Percentiles rank a stretch among this genome's conserved stretches.
Conservation (phyloP, 2,888 invertebrate genomes). For the Arctia plantaginis region DNA sequence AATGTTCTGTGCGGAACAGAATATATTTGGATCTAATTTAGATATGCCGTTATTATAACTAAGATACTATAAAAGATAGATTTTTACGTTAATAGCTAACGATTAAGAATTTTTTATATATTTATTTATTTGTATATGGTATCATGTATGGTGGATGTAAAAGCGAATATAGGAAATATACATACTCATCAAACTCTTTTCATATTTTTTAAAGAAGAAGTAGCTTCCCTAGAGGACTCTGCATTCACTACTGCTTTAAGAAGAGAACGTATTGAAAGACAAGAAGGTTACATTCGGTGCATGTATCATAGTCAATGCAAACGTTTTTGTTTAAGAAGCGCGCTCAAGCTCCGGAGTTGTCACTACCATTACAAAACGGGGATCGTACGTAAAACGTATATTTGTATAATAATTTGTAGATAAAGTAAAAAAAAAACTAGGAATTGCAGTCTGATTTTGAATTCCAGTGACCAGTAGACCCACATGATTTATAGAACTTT, state of each 20-base stretch:
- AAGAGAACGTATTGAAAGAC: background rate
- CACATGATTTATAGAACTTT: slow-evolving; percentile 43
- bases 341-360: background rate
- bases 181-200: too few relatives aligned
- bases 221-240: too few relatives aligned
- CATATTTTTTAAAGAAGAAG: too few relatives aligned
- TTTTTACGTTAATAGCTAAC: too few relatives aligned
- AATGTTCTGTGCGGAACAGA: background rate
- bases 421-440: background rate
- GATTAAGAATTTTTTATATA: too few relatives aligned
- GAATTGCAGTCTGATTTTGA: background rate
- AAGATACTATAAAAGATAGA: too few relatives aligned
- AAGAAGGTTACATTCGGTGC: too few relatives aligned
- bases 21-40: background rate
- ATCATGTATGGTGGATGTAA: too few relatives aligned
- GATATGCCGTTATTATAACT: background rate
- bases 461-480: slow-evolving; percentile 11
- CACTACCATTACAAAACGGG: background rate
- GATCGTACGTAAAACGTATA: background rate
- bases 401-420: background rate
- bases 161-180: too few relatives aligned
- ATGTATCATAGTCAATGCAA: too few relatives aligned
- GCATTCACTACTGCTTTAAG: too few relatives aligned
- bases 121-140: too few relatives aligned
- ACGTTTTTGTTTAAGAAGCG: background rate